Conservation (phyloP, 2,113 vertebrate species). For the Ciconia maguari region DNA sequence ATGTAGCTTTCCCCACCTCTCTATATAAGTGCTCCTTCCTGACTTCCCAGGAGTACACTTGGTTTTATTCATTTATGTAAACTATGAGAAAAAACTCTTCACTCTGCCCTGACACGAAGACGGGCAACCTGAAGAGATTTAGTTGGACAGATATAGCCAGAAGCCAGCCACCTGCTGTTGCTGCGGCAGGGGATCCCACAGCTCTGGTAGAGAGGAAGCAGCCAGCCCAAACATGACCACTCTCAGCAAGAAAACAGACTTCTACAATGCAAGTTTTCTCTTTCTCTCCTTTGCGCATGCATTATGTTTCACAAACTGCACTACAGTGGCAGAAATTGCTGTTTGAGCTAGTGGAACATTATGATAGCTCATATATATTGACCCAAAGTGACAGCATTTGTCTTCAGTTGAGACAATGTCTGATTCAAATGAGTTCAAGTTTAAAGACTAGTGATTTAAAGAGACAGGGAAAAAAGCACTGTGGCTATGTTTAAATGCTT, state of each 20-base stretch:
- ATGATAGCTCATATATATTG: neutral
- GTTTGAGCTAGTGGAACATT: neutral
- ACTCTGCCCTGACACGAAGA: neutral
- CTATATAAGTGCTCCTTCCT: neutral
- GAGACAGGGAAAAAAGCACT: neutral
- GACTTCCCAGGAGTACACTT: neutral
- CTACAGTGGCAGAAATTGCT: neutral
- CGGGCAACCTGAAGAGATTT: neutral
- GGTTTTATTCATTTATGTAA: neutral
- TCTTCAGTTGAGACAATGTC: constrained; percentile 1
- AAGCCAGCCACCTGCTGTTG: neutral
- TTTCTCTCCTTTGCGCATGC: neutral
- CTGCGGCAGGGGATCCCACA: neutral
- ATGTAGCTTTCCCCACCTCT: neutral
- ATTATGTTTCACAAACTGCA: neutral
- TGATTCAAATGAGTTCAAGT: neutral
- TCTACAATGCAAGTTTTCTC: neutral
- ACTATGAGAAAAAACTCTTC: neutral
- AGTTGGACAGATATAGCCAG: neutral
- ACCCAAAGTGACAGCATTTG: neutral
- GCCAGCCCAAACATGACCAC: neutral
- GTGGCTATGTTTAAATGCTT: neutral
- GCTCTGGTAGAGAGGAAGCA: neutral
- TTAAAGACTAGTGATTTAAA: neutral
- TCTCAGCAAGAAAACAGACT: neutral